phyloP scores from a whole-genome alignment of 2,888 invertebrate genomes.

The Pyrocoelia pectoralis region DNA sequence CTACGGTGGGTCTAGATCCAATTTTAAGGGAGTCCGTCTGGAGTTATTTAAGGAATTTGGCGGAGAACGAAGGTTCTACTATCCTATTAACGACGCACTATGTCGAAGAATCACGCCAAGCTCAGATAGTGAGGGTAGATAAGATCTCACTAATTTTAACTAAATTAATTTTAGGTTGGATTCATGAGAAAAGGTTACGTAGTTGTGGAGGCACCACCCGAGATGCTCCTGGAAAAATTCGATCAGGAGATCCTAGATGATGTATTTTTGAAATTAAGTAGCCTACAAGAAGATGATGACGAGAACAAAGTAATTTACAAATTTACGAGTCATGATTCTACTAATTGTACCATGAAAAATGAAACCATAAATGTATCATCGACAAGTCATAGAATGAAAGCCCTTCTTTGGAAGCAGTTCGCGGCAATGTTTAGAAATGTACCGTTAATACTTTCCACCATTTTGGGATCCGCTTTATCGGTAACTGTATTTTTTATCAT shows the following conservation, averaged over 20 bases:
- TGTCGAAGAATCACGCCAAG: background rate
- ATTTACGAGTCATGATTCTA: too few species aligned
- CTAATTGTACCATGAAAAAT: too few species aligned
- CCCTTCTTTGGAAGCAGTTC: constrained; percentile 88
- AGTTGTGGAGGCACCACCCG: background rate
- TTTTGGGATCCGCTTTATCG: constrained; percentile 85
- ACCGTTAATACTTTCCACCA: constrained; percentile 83
- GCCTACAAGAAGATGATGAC: background rate
- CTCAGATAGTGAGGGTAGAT: background rate
- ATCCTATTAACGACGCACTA: constrained; percentile 6
- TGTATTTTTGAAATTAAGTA: background rate
- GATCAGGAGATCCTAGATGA: background rate
- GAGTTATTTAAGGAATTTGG: background rate
- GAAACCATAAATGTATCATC: too few species aligned
- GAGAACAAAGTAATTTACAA: background rate
- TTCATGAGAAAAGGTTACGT: constrained; percentile 2
- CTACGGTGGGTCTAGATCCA: constrained; percentile 4
- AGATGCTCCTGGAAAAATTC: background rate
- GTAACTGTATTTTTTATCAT: constrained; percentile 87
- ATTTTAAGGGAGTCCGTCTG: constrained; percentile 4
- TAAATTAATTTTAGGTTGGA: background rate
- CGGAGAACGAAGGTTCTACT: background rate
- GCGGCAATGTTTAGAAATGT: constrained; percentile 86
- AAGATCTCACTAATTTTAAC: too few species aligned
- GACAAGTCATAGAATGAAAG: constrained; percentile 66